Conservation (phyloP, 2,888 invertebrate species). For the Ligdia adustata region DNA sequence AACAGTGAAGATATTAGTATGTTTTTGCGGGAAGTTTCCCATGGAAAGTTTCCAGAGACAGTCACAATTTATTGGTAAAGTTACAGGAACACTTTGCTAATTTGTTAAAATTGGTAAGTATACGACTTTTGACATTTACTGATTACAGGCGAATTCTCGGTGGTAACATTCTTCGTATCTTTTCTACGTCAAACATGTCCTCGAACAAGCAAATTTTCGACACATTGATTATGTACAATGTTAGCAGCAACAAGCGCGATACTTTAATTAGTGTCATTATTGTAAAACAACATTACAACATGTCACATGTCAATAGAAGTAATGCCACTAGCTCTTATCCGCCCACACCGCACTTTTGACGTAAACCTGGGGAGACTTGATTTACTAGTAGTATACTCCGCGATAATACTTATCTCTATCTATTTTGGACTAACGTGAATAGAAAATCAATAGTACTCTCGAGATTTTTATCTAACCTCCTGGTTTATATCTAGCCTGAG, state of each 20-base stretch:
- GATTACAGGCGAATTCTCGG: slow-evolving; percentile 24
- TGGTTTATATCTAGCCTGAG: slow-evolving; percentile 5
- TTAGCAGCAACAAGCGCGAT: slow-evolving; percentile 12
- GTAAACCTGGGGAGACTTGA: slow-evolving; percentile 11
- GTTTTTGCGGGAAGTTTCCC: slow-evolving; percentile 15
- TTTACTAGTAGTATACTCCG: neutral
- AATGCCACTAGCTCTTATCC: slow-evolving; percentile 13
- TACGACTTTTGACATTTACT: slow-evolving; percentile 24
- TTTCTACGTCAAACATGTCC: slow-evolving; percentile 3
- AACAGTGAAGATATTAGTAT: slow-evolving; percentile 15
- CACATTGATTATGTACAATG: slow-evolving; percentile 17
- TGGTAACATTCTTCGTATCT: slow-evolving; percentile 15
- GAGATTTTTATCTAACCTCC: slow-evolving; percentile 19
- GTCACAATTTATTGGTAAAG: slow-evolving; percentile 33
- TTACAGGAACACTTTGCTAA: slow-evolving; percentile 28
- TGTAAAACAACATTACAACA: slow-evolving; percentile 12
- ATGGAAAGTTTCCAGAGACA: slow-evolving; percentile 20
- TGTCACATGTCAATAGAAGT: slow-evolving; percentile 24
- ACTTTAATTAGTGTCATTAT: slow-evolving; percentile 22
- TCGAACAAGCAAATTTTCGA: slow-evolving; percentile 10
- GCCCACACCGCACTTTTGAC: slow-evolving; percentile 18
- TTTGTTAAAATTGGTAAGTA: slow-evolving; percentile 35
- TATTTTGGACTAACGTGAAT: slow-evolving; percentile 20
- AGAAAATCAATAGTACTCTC: slow-evolving; percentile 25
- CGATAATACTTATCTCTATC: slow-evolving; percentile 12